Conservation (phyloP, 2,888 invertebrate genomes). For the Panopea generosa region DNA sequence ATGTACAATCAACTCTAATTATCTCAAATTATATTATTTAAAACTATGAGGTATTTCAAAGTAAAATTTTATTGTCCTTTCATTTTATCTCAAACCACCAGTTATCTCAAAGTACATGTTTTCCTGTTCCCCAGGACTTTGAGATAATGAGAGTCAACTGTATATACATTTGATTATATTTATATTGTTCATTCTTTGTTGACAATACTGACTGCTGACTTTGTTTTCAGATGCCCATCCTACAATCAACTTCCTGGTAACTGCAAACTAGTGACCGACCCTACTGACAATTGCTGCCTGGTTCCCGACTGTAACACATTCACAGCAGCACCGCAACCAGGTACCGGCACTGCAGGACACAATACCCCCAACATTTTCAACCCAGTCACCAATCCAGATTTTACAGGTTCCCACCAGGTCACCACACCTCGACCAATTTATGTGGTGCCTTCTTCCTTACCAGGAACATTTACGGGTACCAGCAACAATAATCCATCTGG, state of each 20-base stretch:
- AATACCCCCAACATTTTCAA: slow-evolving; percentile 34
- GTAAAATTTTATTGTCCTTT: too few relatives aligned
- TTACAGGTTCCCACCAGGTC: slow-evolving; percentile 21
- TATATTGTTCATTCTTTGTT: too few relatives aligned
- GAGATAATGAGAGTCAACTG: too few relatives aligned
- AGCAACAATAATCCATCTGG: slow-evolving; percentile 50
- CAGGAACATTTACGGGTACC: slow-evolving; percentile 66
- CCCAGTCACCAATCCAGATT: slow-evolving; percentile 43
- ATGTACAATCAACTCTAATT: too few relatives aligned
- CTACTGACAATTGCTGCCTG: slow-evolving; percentile 73
- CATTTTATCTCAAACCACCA: too few relatives aligned
- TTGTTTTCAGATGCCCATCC: slow-evolving; percentile 66
- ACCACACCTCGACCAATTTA: slow-evolving; percentile 43
- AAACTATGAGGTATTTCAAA: too few relatives aligned
- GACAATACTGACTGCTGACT: too few relatives aligned
- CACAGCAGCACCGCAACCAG: slow-evolving; percentile 41
- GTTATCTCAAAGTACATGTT: too few relatives aligned
- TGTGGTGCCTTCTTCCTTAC: slow-evolving; percentile 58
- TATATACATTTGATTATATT: too few relatives aligned
- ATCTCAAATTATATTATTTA: too few relatives aligned
- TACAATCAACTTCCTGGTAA: slow-evolving; percentile 63
- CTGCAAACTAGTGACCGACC: slow-evolving; percentile 71
- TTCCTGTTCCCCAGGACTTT: too few relatives aligned
- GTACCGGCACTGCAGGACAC: slow-evolving; percentile 33
- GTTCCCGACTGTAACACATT: slow-evolving; percentile 70